Evolutionary conservation across 2,888 invertebrate species (phyloP).

Genomic region (Erebia epiphron): DNA sequence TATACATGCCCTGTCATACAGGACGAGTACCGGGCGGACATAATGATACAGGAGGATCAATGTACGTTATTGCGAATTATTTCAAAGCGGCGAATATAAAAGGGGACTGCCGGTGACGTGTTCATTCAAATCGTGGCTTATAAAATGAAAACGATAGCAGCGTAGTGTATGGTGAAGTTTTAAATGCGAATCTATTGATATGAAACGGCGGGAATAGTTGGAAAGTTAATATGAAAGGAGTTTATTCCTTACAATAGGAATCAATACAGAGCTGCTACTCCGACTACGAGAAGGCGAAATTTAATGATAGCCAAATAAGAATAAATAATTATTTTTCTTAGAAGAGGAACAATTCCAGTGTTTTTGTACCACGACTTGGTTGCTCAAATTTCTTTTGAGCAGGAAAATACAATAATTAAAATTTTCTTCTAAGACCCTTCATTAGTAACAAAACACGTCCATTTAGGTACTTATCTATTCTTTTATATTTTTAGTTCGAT

Average conservation of each 20-base stretch:
- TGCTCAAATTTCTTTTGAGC: slow-evolving; percentile 36
- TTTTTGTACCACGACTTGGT: neutral
- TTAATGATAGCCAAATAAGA: neutral
- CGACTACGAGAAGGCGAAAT: neutral
- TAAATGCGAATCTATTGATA: slow-evolving; percentile 18
- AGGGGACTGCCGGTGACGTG: slow-evolving; percentile 21
- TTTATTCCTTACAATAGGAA: slow-evolving; percentile 13
- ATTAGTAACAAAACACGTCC: slow-evolving; percentile 10
- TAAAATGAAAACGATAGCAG: slow-evolving; percentile 36
- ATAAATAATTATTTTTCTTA: neutral
- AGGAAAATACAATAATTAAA: slow-evolving; percentile 12
- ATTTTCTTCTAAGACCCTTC: slow-evolving; percentile 7
- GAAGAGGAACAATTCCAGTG: neutral
- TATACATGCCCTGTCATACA: slow-evolving; percentile 49
- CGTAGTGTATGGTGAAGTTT: slow-evolving; percentile 12
- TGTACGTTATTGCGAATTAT: slow-evolving; percentile 36
- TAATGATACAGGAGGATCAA: slow-evolving; percentile 36
- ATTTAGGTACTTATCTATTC: neutral
- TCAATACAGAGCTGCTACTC: neutral
- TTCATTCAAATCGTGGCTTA: slow-evolving; percentile 33
- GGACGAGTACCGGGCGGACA: slow-evolving; percentile 31
- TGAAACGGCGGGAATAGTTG: slow-evolving; percentile 13
- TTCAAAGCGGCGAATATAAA: slow-evolving; percentile 22
- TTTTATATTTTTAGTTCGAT: slow-evolving; percentile 9
- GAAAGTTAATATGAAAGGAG: slow-evolving; percentile 12